These are phyloP conservation scores for Thripadectes ignobilis DNA, from an alignment of 2,797 vertebrate species.

Conservation along the genomic window DNA sequence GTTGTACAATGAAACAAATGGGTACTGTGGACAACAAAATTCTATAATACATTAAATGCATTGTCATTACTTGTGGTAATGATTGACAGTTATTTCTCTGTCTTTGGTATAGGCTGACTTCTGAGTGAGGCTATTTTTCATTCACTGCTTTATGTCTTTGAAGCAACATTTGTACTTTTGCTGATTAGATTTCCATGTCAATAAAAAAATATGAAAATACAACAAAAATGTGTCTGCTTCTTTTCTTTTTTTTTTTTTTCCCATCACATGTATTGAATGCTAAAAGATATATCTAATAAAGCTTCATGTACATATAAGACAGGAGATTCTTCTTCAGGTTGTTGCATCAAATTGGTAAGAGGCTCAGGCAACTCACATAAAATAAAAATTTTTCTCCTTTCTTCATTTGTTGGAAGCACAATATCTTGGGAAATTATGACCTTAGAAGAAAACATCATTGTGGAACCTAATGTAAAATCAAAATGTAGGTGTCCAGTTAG, in stretches of 20 bases:
- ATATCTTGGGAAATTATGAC: background rate
- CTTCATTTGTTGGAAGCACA: background rate
- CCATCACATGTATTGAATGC: background rate
- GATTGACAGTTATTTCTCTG: background rate
- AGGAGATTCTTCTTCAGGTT: background rate
- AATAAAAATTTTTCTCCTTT: background rate
- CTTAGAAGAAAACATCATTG: background rate
- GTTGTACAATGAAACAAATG: background rate
- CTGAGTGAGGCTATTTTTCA: background rate
- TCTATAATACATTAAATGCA: background rate
- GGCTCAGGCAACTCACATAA: background rate
- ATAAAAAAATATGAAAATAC: constrained; percentile 44
- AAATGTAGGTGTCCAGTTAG: background rate
- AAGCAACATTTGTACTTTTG: background rate
- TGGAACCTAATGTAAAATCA: background rate
- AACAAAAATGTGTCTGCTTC: background rate
- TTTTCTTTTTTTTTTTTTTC: background rate
- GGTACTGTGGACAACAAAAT: background rate
- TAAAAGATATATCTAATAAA: background rate
- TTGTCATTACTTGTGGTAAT: background rate
- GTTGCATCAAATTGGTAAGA: background rate
- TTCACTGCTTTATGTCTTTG: background rate
- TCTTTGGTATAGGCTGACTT: background rate
- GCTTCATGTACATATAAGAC: background rate
- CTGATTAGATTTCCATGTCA: background rate